Evolutionary conservation across 1,140 invertebrate species (phyloP).

Genomic region (Calycopis cecrops): DNA sequence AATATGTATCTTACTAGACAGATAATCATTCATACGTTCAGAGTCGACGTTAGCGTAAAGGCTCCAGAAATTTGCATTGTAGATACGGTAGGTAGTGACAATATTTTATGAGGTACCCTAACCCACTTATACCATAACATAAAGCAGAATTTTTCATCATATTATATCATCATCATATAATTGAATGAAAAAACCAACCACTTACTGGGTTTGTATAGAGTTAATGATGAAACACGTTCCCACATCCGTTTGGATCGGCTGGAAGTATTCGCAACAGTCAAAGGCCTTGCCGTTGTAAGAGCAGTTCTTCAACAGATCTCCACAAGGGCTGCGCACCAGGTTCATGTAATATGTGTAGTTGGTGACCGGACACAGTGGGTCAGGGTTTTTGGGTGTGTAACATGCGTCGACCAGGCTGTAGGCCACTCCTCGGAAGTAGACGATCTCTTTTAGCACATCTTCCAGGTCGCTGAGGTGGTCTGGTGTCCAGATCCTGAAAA

Average conservation of each 20-base stretch:
- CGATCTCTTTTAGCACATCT: conserved; percentile 79
- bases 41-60: too few relatives aligned
- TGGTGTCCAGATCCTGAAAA: conserved; percentile 77
- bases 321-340: conserved; percentile 76
- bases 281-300: conserved; percentile 78
- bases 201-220: conserved; percentile 76
- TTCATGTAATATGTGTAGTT: conserved; percentile 77
- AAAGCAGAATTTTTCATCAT: neutral
- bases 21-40: too few relatives aligned
- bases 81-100: too few relatives aligned
- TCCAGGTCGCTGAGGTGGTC: conserved; percentile 80
- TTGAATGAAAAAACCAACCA: neutral
- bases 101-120: too few relatives aligned
- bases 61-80: too few relatives aligned
- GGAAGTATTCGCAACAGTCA: conserved; percentile 81
- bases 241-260: conserved; percentile 78
- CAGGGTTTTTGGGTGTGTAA: conserved; percentile 56
- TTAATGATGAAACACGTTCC: conserved; percentile 81
- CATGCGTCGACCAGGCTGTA: conserved; percentile 78
- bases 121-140: too few relatives aligned
- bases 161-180: neutral
- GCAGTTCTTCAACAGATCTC: conserved; percentile 75
- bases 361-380: conserved; percentile 47
- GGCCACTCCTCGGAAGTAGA: conserved; percentile 78
- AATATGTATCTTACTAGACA: too few relatives aligned